These are phyloP conservation scores for Tor tambroides DNA, from an alignment of 2,113 vertebrate genomes.

Conservation along the genomic window DNA sequence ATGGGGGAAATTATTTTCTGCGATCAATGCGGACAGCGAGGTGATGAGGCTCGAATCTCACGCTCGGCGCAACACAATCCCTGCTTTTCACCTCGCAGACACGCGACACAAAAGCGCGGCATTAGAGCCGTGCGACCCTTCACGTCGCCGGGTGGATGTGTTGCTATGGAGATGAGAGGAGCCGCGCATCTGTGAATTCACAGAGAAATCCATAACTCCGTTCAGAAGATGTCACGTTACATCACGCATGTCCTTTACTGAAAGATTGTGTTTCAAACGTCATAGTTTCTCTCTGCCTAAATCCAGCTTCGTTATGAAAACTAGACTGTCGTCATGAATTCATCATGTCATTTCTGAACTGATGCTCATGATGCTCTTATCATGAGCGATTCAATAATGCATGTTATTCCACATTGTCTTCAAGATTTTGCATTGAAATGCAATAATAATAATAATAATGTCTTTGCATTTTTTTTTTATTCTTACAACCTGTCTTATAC, in stretches of 20 bases:
- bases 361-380: too few species aligned
- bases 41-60: constrained; percentile 40
- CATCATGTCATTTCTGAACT: too few species aligned
- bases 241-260: background rate
- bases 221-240: background rate
- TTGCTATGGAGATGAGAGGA: constrained; percentile 15
- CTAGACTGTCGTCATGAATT: too few species aligned
- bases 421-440: background rate
- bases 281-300: background rate
- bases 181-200: background rate
- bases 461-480: background rate
- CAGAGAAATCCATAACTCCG: background rate
- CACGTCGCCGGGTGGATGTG: background rate
- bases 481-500: background rate
- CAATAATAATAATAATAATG: background rate
- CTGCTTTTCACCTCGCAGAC: constrained; percentile 19
- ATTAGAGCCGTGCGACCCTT: background rate
- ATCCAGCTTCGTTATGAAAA: background rate
- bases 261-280: background rate
- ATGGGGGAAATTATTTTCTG: constrained; percentile 35
- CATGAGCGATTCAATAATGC: background rate
- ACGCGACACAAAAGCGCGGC: background rate
- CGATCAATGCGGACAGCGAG: constrained; percentile 49
- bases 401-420: background rate
- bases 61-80: constrained; percentile 37